phyloP scores from a whole-genome alignment of 30 jellyfish, hydroid and myxozoan genomes.

The Turritopsis rubra region DNA sequence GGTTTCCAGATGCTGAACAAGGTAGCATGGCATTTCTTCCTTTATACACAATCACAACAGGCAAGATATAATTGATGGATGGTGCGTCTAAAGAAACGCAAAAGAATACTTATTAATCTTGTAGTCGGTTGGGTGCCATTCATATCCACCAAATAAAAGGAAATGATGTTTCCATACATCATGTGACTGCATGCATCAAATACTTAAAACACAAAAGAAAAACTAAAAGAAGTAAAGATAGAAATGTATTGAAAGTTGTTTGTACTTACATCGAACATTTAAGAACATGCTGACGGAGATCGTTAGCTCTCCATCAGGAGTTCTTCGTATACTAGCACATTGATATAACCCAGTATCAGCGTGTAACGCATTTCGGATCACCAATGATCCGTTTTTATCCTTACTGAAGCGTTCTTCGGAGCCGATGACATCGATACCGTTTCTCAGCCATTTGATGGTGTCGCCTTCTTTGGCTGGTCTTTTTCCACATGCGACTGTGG shows the following conservation, averaged over 20 bases:
- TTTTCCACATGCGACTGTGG: conserved; percentile 78
- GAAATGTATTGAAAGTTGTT: background rate
- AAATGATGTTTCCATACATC: background rate
- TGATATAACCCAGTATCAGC: conserved; percentile 76
- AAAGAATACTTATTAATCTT: background rate
- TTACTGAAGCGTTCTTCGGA: conserved; percentile 57
- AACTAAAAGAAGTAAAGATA: background rate
- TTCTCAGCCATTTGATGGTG: conserved; percentile 68
- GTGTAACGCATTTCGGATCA: conserved; percentile 51
- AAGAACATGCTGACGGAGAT: conserved; percentile 74
- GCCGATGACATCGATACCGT: conserved; percentile 63
- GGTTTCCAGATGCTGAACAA: conserved; percentile 96
- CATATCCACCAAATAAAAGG: background rate
- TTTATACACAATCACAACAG: conserved; percentile 40
- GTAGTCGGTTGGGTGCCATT: background rate
- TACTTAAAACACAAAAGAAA: background rate
- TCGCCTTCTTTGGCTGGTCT: conserved; percentile 32
- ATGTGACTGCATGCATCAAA: background rate
- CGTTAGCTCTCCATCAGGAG: conserved; percentile 49
- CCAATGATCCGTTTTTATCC: conserved; percentile 62
- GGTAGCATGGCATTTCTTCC: conserved; percentile 64
- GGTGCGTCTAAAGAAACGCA: conserved; percentile 47
- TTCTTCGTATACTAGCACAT: conserved; percentile 55
- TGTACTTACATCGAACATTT: conserved; percentile 83
- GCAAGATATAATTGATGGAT: conserved; percentile 46